A percentile compares a stretch with the other conserved stretches of the same genome.
phyloP scores from a whole-genome alignment of 2,888 invertebrate genomes.

The Pseudococcus longispinus region DNA sequence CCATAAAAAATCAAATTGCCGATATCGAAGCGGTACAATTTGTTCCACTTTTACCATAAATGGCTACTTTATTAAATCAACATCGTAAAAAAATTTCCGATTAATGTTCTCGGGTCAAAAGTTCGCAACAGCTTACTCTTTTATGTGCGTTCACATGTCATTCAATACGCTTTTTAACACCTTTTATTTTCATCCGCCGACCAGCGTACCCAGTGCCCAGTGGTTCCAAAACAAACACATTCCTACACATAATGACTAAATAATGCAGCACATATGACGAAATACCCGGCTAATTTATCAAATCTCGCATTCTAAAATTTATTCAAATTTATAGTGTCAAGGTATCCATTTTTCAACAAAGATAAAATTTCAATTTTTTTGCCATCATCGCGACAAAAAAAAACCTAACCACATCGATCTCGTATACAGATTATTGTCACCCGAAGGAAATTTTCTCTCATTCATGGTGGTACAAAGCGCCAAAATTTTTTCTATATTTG shows the following conservation, averaged over 20 bases:
- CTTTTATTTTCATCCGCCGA: not conserved
- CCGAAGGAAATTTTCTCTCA: not conserved
- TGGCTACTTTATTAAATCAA: not conserved
- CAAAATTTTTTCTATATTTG: not conserved
- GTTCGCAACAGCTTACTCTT: not conserved
- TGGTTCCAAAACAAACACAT: not conserved
- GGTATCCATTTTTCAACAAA: not conserved
- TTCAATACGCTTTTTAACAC: not conserved
- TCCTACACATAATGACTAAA: not conserved
- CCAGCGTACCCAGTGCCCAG: too few species aligned
- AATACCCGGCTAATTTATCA: not conserved
- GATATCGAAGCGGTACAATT: not conserved
- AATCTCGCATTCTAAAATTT: not conserved
- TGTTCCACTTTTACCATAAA: not conserved
- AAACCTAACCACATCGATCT: not conserved
- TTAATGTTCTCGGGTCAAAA: not conserved
- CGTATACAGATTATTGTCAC: not conserved
- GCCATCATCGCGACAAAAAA: not conserved
- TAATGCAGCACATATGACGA: too few species aligned
- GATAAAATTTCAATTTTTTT: conserved; percentile 14
- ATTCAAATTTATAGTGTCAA: not conserved
- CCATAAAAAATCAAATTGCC: not conserved
- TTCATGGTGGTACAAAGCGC: not conserved
- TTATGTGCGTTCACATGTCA: not conserved
- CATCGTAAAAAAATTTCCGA: not conserved